A percentile compares a stretch with the other conserved stretches of the same genome.
phyloP scores from a whole-genome alignment of 64 coral and sea anemone genomes.

The Dendronephthya gigantea region DNA sequence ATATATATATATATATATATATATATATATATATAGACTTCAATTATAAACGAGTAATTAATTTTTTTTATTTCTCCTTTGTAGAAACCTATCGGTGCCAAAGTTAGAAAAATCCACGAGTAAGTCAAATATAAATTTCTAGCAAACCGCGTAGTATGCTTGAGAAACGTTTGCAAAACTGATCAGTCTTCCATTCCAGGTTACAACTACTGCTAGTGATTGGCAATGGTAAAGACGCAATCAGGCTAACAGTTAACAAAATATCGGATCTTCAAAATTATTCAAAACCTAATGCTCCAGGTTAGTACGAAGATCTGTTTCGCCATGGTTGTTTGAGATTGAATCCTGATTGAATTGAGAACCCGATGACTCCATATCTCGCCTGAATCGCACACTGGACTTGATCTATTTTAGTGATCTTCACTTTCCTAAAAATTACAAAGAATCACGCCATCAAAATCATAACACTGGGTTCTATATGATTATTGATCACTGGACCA shows the following conservation, averaged over 20 bases:
- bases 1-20: too few relatives aligned
- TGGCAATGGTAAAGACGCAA: not conserved
- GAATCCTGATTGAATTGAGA: too few relatives aligned
- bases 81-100: not conserved
- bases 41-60: too few relatives aligned
- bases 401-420: too few relatives aligned
- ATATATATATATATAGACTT: not conserved
- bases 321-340: not conserved
- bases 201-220: not conserved
- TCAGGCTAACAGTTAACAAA: not conserved
- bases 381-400: too few relatives aligned
- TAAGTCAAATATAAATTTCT: not conserved
- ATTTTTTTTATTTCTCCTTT: not conserved
- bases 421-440: too few relatives aligned
- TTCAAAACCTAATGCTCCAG: not conserved
- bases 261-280: constrained; percentile 5
- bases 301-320: not conserved
- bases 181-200: not conserved
- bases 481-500: not conserved
- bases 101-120: constrained; percentile 11
- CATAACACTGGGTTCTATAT: too few relatives aligned
- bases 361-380: too few relatives aligned
- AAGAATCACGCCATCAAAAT: too few relatives aligned
- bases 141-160: not conserved
- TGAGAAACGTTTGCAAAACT: not conserved